phyloP scores from a whole-genome alignment of 2,888 invertebrate genomes.

The Sepiola atlantica region DNA sequence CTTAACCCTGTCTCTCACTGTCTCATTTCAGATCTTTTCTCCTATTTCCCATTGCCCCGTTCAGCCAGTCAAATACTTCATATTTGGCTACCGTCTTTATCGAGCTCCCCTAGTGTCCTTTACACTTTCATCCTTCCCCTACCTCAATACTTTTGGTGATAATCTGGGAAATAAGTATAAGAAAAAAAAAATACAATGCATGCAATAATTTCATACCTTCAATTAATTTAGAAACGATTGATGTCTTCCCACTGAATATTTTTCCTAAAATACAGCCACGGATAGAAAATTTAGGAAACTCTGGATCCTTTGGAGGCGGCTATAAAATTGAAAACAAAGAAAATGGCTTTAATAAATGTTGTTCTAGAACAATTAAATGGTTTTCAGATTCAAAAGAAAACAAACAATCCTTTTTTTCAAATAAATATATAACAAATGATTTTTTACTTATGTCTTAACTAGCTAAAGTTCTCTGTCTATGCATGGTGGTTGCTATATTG shows the following conservation, averaged over 20 bases:
- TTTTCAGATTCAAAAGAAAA: background rate
- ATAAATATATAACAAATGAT: too few relatives aligned
- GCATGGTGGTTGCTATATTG: too few relatives aligned
- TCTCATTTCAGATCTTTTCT: too few relatives aligned
- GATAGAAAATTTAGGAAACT: conserved; percentile 74
- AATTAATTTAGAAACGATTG: conserved; percentile 65
- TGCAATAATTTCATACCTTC: conserved; percentile 63
- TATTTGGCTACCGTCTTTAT: too few relatives aligned
- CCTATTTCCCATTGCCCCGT: too few relatives aligned
- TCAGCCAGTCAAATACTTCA: too few relatives aligned
- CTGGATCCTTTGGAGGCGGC: conserved; percentile 72
- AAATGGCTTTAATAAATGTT: background rate
- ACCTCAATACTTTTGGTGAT: too few relatives aligned
- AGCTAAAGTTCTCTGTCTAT: too few relatives aligned
- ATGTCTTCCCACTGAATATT: conserved; percentile 73
- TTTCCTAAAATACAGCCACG: conserved; percentile 74
- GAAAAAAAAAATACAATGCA: background rate
- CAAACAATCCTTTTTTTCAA: background rate
- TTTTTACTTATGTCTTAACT: too few relatives aligned
- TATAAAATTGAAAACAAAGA: conserved; percentile 54
- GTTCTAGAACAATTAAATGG: background rate
- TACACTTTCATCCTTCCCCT: too few relatives aligned
- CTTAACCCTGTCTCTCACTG: too few relatives aligned
- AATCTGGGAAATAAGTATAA: background rate
- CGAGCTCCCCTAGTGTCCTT: too few relatives aligned